phyloP scores from a whole-genome alignment of 2,888 invertebrate genomes.

The Ormyrus labotus region DNA sequence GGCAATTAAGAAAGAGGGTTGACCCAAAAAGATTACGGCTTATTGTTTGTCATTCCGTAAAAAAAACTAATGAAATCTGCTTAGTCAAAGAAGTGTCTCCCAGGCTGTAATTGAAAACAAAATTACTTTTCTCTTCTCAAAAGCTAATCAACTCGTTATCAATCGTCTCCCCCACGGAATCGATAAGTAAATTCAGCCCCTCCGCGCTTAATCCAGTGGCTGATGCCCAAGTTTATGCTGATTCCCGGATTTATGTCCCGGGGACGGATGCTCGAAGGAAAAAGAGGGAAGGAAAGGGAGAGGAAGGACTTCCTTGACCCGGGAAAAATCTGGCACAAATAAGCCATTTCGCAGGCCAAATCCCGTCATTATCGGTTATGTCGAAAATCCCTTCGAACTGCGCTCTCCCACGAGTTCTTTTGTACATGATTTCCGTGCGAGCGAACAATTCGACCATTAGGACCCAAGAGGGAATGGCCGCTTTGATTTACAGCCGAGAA shows the following conservation, averaged over 20 bases:
- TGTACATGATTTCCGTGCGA: constrained; percentile 4
- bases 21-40: too few relatives aligned
- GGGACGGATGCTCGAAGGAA: background rate
- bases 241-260: constrained; percentile 18
- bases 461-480: background rate
- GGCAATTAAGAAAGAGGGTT: too few relatives aligned
- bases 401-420: constrained; percentile 1
- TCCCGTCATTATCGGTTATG: constrained; percentile 32
- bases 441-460: constrained; percentile 8
- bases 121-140: too few relatives aligned
- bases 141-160: too few relatives aligned
- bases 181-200: too few relatives aligned
- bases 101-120: too few relatives aligned
- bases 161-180: too few relatives aligned
- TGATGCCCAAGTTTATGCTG: constrained; percentile 18
- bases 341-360: constrained; percentile 42
- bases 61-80: too few relatives aligned
- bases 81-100: too few relatives aligned
- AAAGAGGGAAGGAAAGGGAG: background rate
- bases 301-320: constrained; percentile 46
- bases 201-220: too few relatives aligned
- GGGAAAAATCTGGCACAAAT: constrained; percentile 45
- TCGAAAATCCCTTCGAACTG: background rate
- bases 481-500: constrained; percentile 12
- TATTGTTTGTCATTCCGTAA: too few relatives aligned